Evolutionary conservation across 2,888 invertebrate genomes (phyloP).

Genomic region (Lasioglossum marginatum): DNA sequence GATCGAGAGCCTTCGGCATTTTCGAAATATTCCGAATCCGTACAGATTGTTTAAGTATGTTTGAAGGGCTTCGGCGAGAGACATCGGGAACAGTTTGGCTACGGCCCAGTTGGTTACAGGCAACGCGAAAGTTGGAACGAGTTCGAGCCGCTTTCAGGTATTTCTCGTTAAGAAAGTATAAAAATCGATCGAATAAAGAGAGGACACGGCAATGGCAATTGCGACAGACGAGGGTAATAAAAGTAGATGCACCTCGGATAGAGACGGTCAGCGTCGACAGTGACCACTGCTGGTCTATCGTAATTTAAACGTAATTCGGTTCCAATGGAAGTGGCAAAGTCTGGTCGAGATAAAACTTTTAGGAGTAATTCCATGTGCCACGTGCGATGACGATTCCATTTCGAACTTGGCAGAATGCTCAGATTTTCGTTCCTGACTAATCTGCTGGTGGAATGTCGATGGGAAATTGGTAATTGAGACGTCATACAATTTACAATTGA

Average conservation of each 20-base stretch:
- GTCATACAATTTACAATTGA: neutral
- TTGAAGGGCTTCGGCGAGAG: neutral
- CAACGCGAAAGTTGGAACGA: slow-evolving; percentile 5
- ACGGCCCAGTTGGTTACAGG: neutral
- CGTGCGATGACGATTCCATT: neutral
- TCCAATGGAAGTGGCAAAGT: slow-evolving; percentile 57
- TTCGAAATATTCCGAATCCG: neutral
- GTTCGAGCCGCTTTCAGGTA: slow-evolving; percentile 10
- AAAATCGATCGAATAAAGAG: slow-evolving; percentile 18
- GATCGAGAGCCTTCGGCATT: neutral
- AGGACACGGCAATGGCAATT: slow-evolving; percentile 29
- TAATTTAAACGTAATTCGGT: slow-evolving; percentile 73
- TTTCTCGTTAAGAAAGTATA: slow-evolving; percentile 16
- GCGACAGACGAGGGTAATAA: slow-evolving; percentile 39
- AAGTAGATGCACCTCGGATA: slow-evolving; percentile 25
- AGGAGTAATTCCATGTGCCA: slow-evolving; percentile 53
- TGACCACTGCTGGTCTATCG: slow-evolving; percentile 43
- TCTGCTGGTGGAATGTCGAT: neutral
- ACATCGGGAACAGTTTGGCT: slow-evolving; percentile 7
- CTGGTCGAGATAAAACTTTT: slow-evolving; percentile 67
- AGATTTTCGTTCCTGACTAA: slow-evolving; percentile 35
- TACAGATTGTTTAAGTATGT: neutral
- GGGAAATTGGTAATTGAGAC: neutral
- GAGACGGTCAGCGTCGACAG: slow-evolving; percentile 26
- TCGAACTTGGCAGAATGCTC: slow-evolving; percentile 21